These are phyloP conservation scores for Cephus rjabovi DNA, from an alignment of 2,888 invertebrate species.

Conservation along the genomic window DNA sequence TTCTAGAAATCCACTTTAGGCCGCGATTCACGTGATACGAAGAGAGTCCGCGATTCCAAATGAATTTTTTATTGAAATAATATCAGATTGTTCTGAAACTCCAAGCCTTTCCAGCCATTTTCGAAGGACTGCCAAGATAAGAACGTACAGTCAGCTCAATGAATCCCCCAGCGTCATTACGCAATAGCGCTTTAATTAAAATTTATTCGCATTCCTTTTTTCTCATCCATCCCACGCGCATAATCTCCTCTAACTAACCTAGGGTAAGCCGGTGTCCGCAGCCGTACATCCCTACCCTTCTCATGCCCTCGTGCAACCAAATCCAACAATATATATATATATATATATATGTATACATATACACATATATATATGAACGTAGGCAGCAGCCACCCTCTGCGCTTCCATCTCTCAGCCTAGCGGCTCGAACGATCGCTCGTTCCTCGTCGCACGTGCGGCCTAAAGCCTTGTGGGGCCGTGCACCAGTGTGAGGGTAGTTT, in stretches of 20 bases:
- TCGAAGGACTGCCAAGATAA: neutral
- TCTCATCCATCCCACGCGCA: neutral
- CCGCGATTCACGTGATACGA: neutral
- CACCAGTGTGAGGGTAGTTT: constrained; percentile 45
- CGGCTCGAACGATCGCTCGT: constrained; percentile 23
- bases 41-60: neutral
- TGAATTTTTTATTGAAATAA: neutral
- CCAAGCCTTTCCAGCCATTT: neutral
- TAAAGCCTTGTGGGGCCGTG: constrained; percentile 7
- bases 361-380: neutral
- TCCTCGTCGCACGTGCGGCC: constrained; percentile 26
- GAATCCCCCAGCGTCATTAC: neutral
- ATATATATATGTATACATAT: neutral
- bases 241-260: constrained; percentile 22
- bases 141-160: neutral
- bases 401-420: neutral
- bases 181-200: constrained; percentile 5
- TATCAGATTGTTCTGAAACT: neutral
- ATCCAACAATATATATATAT: neutral
- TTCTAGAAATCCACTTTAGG: neutral
- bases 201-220: constrained; percentile 11
- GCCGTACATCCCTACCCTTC: constrained; percentile 25
- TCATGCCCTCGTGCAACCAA: constrained; percentile 18
- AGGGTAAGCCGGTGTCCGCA: constrained; percentile 17
- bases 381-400: neutral